phyloP scores from a whole-genome alignment of 2,888 invertebrate genomes.

The Oegoconia quadripuncta region DNA sequence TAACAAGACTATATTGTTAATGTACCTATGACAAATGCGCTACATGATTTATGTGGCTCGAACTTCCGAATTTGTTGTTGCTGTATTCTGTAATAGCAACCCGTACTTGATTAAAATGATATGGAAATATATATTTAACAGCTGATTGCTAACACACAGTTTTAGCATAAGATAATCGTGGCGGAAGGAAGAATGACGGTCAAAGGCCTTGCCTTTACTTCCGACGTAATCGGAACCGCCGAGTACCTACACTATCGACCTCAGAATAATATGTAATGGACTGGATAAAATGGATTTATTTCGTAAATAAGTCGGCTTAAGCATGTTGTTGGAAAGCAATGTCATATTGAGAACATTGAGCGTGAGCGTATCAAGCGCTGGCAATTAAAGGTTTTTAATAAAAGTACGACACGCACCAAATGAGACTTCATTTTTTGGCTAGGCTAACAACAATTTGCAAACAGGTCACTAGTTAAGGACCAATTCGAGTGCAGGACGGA shows the following conservation, averaged over 20 bases:
- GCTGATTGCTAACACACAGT: slow-evolving; percentile 10
- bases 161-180: slow-evolving; percentile 24
- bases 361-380: not conserved
- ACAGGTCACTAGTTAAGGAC: too few relatives aligned
- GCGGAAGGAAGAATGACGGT: slow-evolving; percentile 63
- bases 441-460: too few relatives aligned
- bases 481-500: too few relatives aligned
- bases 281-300: slow-evolving; percentile 7
- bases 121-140: slow-evolving; percentile 5
- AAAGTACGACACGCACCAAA: not conserved
- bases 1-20: too few relatives aligned
- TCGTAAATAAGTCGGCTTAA: slow-evolving; percentile 1
- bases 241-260: slow-evolving; percentile 35
- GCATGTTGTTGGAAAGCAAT: slow-evolving; percentile 10
- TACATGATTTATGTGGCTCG: too few relatives aligned
- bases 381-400: not conserved
- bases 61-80: too few relatives aligned
- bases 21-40: too few relatives aligned
- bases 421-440: too few relatives aligned
- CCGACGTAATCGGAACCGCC: slow-evolving; percentile 50
- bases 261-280: slow-evolving; percentile 20
- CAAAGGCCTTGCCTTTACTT: slow-evolving; percentile 53
- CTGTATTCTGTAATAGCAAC: slow-evolving; percentile 6
- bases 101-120: slow-evolving; percentile 6
- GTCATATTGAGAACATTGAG: slow-evolving; percentile 9